Evolutionary conservation across 2,888 invertebrate genomes (phyloP).

Genomic region (Netelia fuscicornis): DNA sequence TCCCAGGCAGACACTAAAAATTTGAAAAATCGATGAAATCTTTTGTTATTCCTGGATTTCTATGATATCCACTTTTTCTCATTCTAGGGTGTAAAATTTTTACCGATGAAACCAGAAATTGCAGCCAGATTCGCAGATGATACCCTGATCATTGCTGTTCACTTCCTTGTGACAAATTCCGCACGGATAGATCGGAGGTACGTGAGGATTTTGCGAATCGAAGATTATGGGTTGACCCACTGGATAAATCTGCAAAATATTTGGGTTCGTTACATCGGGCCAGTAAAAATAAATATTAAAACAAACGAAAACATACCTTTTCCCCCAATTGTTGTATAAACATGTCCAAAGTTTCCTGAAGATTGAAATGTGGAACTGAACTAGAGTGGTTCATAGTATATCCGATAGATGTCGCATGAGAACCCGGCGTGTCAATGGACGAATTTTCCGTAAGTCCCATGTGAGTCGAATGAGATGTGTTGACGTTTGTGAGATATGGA

Average conservation of each 20-base stretch:
- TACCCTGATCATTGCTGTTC: constrained; percentile 99
- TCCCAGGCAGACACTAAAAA: constrained; percentile 95
- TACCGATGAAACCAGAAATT: constrained; percentile 99
- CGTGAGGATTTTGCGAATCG: constrained; percentile 99
- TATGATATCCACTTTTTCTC: too few relatives aligned
- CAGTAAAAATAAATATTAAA: neutral
- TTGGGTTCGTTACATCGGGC: neutral
- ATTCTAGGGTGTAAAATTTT: constrained; percentile 72
- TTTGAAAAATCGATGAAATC: constrained; percentile 28
- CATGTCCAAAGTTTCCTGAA: neutral
- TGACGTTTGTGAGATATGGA: constrained; percentile 89
- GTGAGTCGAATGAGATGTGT: constrained; percentile 82
- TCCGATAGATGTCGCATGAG: neutral
- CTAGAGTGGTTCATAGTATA: neutral
- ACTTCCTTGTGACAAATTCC: constrained; percentile 99
- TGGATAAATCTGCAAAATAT: constrained; percentile 89
- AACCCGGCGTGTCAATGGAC: constrained; percentile 59
- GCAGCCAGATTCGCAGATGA: constrained; percentile 98
- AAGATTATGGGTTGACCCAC: constrained; percentile 98
- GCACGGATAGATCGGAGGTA: constrained; percentile 98
- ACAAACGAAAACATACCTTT: constrained; percentile 19
- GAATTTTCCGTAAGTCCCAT: constrained; percentile 74
- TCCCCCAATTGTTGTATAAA: neutral
- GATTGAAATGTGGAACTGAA: neutral
- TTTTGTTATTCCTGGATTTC: too few relatives aligned